phyloP scores from a whole-genome alignment of 2,113 vertebrate genomes.

The Ochotona curzoniae region DNA sequence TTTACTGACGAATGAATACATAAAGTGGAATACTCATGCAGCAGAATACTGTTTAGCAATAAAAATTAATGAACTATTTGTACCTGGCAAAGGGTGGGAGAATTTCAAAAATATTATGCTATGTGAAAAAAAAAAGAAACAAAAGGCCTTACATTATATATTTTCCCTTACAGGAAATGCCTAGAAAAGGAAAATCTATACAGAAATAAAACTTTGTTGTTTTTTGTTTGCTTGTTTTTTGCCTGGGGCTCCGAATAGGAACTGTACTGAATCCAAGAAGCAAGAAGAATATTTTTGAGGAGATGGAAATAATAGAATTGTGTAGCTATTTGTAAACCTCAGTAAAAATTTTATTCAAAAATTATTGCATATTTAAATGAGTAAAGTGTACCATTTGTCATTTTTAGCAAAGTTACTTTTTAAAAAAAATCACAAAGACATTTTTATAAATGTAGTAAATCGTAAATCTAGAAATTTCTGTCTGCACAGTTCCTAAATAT shows the following conservation, averaged over 20 bases:
- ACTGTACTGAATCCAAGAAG: not conserved
- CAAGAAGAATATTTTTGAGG: not conserved
- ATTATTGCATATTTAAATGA: not conserved
- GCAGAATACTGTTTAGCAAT: not conserved
- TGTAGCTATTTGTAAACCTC: not conserved
- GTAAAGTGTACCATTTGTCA: not conserved
- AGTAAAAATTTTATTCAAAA: not conserved
- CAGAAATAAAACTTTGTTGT: not conserved
- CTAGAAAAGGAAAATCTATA: slow-evolving; percentile 16
- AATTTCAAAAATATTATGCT: slow-evolving; percentile 14
- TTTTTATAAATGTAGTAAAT: not conserved
- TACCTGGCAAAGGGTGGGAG: not conserved
- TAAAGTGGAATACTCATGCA: not conserved
- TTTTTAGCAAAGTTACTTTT: not conserved
- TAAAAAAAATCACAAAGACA: not conserved
- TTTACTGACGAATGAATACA: slow-evolving; percentile 19
- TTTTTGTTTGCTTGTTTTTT: not conserved
- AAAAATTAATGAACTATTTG: not conserved
- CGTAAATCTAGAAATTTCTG: slow-evolving; percentile 23
- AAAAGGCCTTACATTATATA: not conserved
- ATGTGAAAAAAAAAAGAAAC: not conserved
- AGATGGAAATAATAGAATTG: not conserved
- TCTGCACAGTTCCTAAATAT: slow-evolving; percentile 9
- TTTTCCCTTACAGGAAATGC: not conserved
- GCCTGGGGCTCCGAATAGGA: not conserved